Evolutionary conservation across 2,888 invertebrate genomes (phyloP), one percentile per base, ranked within the genome.

Genomic region (Tenthredo notha): DNA sequence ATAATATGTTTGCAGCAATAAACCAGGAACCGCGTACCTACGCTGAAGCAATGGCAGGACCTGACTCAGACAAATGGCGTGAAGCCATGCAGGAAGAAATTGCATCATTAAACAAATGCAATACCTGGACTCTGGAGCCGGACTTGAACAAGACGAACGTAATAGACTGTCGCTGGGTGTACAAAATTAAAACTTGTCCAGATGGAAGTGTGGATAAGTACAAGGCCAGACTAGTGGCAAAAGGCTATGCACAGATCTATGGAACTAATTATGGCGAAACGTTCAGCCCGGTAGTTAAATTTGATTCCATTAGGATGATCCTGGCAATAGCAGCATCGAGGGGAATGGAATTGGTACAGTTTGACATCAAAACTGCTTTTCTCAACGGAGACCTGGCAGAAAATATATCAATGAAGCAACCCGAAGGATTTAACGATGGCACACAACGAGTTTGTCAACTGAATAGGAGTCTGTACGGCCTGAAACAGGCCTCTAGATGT

Each of bases 401-500:
- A 86, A 88, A 87, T 29, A 88, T 93, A 18, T 91, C 89, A 67
- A 91, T 92, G 91, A 86, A 88, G 43, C 91, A 92, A 70, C 92
- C 92, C 67, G 87, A 90, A 85, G 92, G 92, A n/a, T 90, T 88
- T 84, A 84, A 88, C 33, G 90, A 91, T 86, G 90, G 89, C 9
- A 87, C 89, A 4, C 83, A 74, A 12, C 74, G 84, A 43, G 91
- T 92, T 6, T 93, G 92, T 85, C 86, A 88, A 72, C 86, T 93
- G 18, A 88, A 87, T n/a, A 89, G 87, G 84, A 90, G 91, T 82
- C 67, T 93, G 25, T 93, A 93, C 87, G 92, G 92, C 12, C 87
- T 93, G 3, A 92, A 92, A 84, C 92, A 93, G 86, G 88, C 91
- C n/a, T 89, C 92, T 10, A 85, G 92, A 72, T 89, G 89, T 61